phyloP scores from a whole-genome alignment of 2,888 invertebrate genomes.

The Pogonocherus hispidulus region DNA sequence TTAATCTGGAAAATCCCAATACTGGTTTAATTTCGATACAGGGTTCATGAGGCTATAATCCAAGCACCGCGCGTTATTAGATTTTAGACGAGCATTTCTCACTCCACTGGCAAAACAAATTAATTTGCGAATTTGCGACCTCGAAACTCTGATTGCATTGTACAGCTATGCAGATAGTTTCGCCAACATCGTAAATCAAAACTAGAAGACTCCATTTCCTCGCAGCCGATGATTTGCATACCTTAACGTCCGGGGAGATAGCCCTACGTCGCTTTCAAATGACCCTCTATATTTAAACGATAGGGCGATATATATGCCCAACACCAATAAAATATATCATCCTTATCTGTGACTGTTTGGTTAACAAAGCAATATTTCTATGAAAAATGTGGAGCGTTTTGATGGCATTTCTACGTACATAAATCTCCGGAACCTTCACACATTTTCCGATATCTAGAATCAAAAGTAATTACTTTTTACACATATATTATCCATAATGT shows the following conservation, averaged over 20 bases:
- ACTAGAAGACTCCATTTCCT: conserved; percentile 43
- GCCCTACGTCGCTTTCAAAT: conserved; percentile 31
- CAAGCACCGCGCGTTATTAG: conserved; percentile 2
- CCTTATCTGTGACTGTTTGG: conserved; percentile 12
- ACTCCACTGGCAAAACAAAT: conserved; percentile 25
- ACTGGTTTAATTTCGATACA: neutral
- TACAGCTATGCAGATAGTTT: conserved; percentile 29
- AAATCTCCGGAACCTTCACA: neutral
- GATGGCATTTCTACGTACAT: neutral
- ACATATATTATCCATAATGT: too few relatives aligned
- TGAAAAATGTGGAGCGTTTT: conserved; percentile 1
- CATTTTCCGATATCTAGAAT: neutral
- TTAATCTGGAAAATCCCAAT: neutral
- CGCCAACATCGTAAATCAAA: conserved; percentile 36
- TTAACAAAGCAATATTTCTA: conserved; percentile 11
- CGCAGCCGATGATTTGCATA: conserved; percentile 40
- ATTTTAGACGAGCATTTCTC: conserved; percentile 8
- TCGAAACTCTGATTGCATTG: conserved; percentile 30
- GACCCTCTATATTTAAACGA: conserved; percentile 26
- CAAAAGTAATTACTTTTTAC: neutral
- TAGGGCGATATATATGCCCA: conserved; percentile 16
- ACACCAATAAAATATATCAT: conserved; percentile 24
- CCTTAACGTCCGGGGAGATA: conserved; percentile 41
- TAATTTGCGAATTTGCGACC: conserved; percentile 30
- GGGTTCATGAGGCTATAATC: neutral